Base-by-base conservation (phyloP, 2,113 vertebrate species). In the Perca schrenkii region DNA sequence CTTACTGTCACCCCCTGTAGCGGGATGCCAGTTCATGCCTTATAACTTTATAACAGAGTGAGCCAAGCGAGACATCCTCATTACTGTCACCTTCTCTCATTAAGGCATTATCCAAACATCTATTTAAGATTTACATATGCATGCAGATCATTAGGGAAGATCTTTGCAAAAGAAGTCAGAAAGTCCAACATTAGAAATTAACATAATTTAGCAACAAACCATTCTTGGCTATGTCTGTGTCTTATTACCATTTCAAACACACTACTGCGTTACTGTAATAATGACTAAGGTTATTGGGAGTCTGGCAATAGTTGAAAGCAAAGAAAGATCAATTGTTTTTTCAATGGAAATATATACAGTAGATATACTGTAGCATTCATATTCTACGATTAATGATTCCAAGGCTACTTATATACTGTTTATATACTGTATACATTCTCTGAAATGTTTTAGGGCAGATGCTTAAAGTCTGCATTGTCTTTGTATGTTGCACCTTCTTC, bases 231-330 rank as follows among this genome's bases (percentile, higher is more conserved):
- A 31, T 28, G 31, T 76, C 63, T 62, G 11, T 49, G 22, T 65
- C 47, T 68, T 68, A 77, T 88, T 85, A 71, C 14, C 75, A 81
- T 66, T 79, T 88, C 67, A 53, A 85, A 82, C 58, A 76, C 56
- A 58, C 46, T 53, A 71, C 65, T 73, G 22, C 11, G 2, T 73
- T 50, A n/a, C 17, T 69, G 66, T 34, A 46, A 73, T 74, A 66
- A 81, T 80, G 43, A 83, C 40, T 46, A 14, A 15, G 36, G 54
- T 54, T 40, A 63, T 16, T 63, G 25, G 25, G 46, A 73, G 57
- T 84, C 36, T 84, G 61, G 15, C 67, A 75, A 46, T 79, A 75
- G 57, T 54, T 53, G 6, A 60, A 4, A 13, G 22, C n/a, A 72
- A 66, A 56, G 25, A 72, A 66, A 56, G 25, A 63, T 28, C 46